Evolutionary conservation across 1,140 invertebrate genomes (phyloP).

Genomic region (Sipha flava): DNA sequence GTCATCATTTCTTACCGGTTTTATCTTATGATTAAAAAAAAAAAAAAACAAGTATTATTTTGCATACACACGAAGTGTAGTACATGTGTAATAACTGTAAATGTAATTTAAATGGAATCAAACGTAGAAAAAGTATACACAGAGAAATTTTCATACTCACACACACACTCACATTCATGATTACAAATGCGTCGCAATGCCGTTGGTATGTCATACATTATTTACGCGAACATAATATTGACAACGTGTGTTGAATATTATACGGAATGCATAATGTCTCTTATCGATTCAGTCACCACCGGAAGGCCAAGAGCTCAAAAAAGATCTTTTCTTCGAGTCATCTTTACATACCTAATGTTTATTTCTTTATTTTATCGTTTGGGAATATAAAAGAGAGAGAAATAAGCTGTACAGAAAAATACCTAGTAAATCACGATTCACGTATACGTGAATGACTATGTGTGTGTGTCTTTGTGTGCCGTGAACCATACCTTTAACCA

Average conservation of each 20-base stretch:
- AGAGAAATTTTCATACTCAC: too few relatives aligned
- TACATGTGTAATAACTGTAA: too few relatives aligned
- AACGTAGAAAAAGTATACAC: background rate
- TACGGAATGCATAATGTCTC: constrained; percentile 16
- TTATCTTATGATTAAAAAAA: too few relatives aligned
- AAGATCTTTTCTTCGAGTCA: background rate
- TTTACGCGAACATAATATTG: constrained; percentile 27
- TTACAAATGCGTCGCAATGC: too few relatives aligned
- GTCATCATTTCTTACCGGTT: too few relatives aligned
- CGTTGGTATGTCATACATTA: constrained; percentile 18
- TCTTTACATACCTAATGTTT: background rate
- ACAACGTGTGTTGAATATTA: constrained; percentile 28
- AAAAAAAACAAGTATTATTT: too few relatives aligned
- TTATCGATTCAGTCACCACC: constrained; percentile 1
- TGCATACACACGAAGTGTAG: too few relatives aligned
- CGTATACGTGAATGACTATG: background rate
- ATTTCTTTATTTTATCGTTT: background rate
- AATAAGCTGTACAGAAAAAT: background rate
- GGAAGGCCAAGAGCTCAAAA: background rate
- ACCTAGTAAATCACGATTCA: background rate
- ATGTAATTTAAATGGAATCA: too few relatives aligned
- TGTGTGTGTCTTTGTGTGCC: background rate
- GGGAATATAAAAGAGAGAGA: background rate
- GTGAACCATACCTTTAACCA: background rate
- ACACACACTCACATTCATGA: background rate